Evolutionary conservation across 2,888 invertebrate genomes (phyloP).

Genomic region (Bellardia bayeri): DNA sequence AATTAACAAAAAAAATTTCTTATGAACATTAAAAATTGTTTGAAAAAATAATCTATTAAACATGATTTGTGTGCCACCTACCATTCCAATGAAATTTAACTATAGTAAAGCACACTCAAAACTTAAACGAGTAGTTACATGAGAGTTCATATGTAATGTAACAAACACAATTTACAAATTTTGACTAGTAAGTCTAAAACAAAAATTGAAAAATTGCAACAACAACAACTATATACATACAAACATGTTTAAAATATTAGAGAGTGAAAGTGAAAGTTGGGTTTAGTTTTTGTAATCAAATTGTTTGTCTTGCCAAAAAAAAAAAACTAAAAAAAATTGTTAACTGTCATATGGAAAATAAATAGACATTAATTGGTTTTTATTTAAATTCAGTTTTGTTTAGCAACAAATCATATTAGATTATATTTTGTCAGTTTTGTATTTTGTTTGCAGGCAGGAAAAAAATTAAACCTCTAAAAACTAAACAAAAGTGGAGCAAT

Average conservation of each 20-base stretch:
- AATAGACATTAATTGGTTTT: slow-evolving; percentile 70
- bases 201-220: slow-evolving; percentile 41
- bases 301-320: slow-evolving; percentile 62
- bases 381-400: slow-evolving; percentile 40
- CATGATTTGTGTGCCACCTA: slow-evolving; percentile 62
- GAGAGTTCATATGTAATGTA: slow-evolving; percentile 16
- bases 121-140: background rate
- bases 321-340: slow-evolving; percentile 62
- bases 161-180: slow-evolving; percentile 41
- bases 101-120: background rate
- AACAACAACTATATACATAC: slow-evolving; percentile 15
- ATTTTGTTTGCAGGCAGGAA: background rate
- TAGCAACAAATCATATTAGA: slow-evolving; percentile 30
- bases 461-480: background rate
- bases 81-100: slow-evolving; percentile 48
- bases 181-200: slow-evolving; percentile 41
- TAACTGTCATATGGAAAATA: slow-evolving; percentile 69
- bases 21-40: background rate
- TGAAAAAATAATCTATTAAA: slow-evolving; percentile 17
- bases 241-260: slow-evolving; percentile 44
- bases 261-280: slow-evolving; percentile 71
- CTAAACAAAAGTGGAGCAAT: slow-evolving; percentile 44
- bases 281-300: slow-evolving; percentile 61
- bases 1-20: slow-evolving; percentile 20
- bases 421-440: slow-evolving; percentile 36